phyloP scores from a whole-genome alignment of 2,888 invertebrate species.

The Rotaria socialis region DNA sequence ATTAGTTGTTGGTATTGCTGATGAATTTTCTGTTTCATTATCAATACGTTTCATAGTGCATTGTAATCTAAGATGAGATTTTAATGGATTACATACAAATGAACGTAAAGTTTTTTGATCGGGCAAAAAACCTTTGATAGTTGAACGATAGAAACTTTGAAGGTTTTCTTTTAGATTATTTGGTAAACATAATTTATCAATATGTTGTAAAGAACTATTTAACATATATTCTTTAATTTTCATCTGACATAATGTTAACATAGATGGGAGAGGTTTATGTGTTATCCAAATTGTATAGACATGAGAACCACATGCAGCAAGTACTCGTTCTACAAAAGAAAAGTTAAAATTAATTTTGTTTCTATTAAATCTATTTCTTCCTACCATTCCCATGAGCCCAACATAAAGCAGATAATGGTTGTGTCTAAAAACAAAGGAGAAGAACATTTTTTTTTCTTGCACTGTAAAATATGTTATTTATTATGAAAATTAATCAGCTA shows the following conservation, averaged over 20 bases:
- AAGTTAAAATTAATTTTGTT: neutral
- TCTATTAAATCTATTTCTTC: neutral
- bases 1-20: neutral
- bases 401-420: constrained; percentile 9
- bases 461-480: neutral
- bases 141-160: constrained; percentile 65
- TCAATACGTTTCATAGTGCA: constrained; percentile 95
- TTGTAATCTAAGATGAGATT: constrained; percentile 77
- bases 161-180: constrained; percentile 66
- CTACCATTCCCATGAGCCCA: constrained; percentile 30
- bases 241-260: constrained; percentile 31
- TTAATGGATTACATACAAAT: constrained; percentile 86
- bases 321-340: constrained; percentile 62
- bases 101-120: constrained; percentile 78
- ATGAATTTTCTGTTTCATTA: constrained; percentile 57
- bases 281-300: constrained; percentile 88
- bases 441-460: no score
- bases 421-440: neutral
- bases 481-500: neutral
- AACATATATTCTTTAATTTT: constrained; percentile 24
- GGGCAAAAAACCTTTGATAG: constrained; percentile 90
- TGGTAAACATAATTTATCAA: constrained; percentile 78
- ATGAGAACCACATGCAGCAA: constrained; percentile 85
- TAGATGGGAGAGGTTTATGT: constrained; percentile 73
- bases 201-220: neutral